phyloP scores from a whole-genome alignment of 2,113 vertebrate genomes.

The Scomber colias region DNA sequence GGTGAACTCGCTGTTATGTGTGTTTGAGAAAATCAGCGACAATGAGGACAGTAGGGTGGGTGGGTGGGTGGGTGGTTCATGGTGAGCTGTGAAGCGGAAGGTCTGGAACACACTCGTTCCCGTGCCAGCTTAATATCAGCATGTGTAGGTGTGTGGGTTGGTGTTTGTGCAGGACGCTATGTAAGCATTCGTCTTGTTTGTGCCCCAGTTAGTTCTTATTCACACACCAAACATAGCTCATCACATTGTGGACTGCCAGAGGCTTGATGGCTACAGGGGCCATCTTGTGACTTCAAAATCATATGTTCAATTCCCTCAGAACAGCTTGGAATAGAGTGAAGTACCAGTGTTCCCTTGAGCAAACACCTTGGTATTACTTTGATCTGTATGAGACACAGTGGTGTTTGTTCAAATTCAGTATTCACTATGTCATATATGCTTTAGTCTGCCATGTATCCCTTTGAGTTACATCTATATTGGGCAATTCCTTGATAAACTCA shows the following conservation, averaged over 20 bases:
- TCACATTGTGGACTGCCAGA: slow-evolving; percentile 23
- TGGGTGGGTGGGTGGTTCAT: background rate
- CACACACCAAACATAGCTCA: slow-evolving; percentile 8
- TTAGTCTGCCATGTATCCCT: no score
- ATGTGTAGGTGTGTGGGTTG: background rate
- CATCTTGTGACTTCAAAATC: slow-evolving; percentile 12
- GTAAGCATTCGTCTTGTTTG: background rate
- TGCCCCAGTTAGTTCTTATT: background rate
- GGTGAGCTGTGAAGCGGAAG: slow-evolving; percentile 32
- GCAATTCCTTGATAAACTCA: no score
- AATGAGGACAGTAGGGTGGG: background rate
- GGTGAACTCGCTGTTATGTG: slow-evolving; percentile 16
- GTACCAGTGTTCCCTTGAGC: background rate
- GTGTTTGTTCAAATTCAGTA: no score
- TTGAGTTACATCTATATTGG: no score
- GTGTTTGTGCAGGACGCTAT: background rate
- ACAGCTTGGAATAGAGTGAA: background rate
- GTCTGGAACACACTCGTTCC: slow-evolving; percentile 6
- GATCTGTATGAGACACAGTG: no score
- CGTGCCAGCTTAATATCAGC: slow-evolving; percentile 8
- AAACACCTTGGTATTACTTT: background rate
- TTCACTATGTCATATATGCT: no score
- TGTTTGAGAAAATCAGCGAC: slow-evolving; percentile 3
- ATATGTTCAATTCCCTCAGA: background rate
- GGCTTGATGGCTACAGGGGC: background rate